These are phyloP conservation scores for Meiosimyza platycephala DNA, from an alignment of 2,888 invertebrate species.

Conservation along the genomic window DNA sequence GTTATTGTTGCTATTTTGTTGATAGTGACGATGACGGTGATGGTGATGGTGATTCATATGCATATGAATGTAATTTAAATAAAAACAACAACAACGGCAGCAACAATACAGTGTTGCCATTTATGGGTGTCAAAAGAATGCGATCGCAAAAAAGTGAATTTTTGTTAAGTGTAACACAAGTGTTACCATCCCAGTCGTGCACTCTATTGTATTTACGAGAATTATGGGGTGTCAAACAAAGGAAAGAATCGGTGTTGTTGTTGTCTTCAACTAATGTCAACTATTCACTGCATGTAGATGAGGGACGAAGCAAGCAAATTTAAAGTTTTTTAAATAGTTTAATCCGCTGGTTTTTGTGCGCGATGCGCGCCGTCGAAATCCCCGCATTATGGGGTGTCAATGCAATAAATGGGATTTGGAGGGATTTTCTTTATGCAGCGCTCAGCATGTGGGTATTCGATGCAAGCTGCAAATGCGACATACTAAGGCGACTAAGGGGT, in stretches of 20 bases:
- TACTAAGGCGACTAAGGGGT: too few relatives aligned
- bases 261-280: slow-evolving; percentile 4
- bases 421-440: slow-evolving; percentile 15
- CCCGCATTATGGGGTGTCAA: slow-evolving; percentile 51
- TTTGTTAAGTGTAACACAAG: neutral
- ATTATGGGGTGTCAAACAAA: neutral
- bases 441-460: slow-evolving; percentile 13
- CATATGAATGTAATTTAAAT: slow-evolving; percentile 21
- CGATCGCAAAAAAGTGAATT: neutral
- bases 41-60: slow-evolving; percentile 29
- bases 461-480: too few relatives aligned
- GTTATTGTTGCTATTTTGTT: slow-evolving; percentile 11
- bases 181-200: neutral
- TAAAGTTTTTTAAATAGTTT: slow-evolving; percentile 63
- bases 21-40: neutral
- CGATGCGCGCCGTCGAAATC: slow-evolving; percentile 53
- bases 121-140: slow-evolving; percentile 19
- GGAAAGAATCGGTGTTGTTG: neutral
- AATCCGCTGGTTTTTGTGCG: slow-evolving; percentile 63
- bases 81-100: neutral
- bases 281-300: neutral
- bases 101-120: slow-evolving; percentile 16
- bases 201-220: neutral
- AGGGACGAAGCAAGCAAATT: slow-evolving; percentile 28
- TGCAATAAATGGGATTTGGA: slow-evolving; percentile 39